Percentiles rank a stretch among this genome's conserved stretches.
phyloP scores from a whole-genome alignment of 2,888 invertebrate genomes.

The Notodonta dromedarius region DNA sequence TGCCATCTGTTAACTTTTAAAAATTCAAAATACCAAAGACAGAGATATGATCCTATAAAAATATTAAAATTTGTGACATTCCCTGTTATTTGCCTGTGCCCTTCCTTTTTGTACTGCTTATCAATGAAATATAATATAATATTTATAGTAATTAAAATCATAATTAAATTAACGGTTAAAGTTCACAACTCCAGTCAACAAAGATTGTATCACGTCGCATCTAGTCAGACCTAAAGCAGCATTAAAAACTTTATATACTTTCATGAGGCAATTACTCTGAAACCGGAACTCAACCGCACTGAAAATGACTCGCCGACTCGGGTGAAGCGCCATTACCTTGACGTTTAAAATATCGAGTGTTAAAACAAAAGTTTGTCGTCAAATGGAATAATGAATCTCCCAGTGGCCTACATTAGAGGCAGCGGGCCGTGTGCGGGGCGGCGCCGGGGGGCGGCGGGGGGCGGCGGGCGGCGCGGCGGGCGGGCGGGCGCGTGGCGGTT shows the following conservation, averaged over 20 bases:
- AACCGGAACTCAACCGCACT: background rate
- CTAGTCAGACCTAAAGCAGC: background rate
- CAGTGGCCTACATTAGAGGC: constrained; percentile 40
- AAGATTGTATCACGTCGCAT: background rate
- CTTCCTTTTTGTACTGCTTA: too few relatives aligned
- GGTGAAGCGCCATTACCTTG: constrained; percentile 21
- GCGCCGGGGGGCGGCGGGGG: constrained; percentile 12
- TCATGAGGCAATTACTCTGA: constrained; percentile 1
- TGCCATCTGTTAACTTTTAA: too few relatives aligned
- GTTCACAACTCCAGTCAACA: background rate
- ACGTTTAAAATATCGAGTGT: constrained; percentile 33
- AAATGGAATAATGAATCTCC: constrained; percentile 37
- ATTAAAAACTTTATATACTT: background rate
- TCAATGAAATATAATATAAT: too few relatives aligned
- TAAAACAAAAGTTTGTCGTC: constrained; percentile 31
- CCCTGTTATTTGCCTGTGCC: too few relatives aligned
- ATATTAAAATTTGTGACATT: too few relatives aligned
- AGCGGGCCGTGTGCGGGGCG: constrained; percentile 12
- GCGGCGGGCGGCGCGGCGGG: constrained; percentile 14
- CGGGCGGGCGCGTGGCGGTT: constrained; percentile 18
- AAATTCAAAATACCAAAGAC: too few relatives aligned
- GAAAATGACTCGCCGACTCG: background rate
- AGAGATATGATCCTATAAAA: too few relatives aligned
- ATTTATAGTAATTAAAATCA: too few relatives aligned
- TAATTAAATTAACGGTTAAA: too few relatives aligned